These are phyloP conservation scores for Loripinus fragilis DNA, from an alignment of 2,888 invertebrate species.

Conservation along the genomic window DNA sequence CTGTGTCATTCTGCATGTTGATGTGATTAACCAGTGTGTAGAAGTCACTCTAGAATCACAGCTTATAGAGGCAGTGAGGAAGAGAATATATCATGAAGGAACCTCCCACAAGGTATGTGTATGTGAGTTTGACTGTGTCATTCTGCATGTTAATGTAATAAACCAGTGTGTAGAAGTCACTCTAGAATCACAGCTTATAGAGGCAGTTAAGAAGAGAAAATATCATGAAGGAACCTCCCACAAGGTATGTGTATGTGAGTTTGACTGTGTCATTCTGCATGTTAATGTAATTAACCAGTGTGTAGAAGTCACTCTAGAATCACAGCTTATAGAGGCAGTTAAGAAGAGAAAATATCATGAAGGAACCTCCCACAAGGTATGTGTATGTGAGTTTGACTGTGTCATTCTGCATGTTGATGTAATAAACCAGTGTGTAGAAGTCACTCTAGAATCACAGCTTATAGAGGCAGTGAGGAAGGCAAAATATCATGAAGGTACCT, in stretches of 20 bases:
- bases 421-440: slow-evolving; percentile 63
- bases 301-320: slow-evolving; percentile 66
- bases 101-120: no score
- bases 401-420: slow-evolving; percentile 71
- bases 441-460: slow-evolving; percentile 60
- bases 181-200: slow-evolving; percentile 57
- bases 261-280: slow-evolving; percentile 68
- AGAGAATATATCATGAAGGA: no score
- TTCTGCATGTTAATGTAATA: slow-evolving; percentile 69
- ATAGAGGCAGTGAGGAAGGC: slow-evolving; percentile 58
- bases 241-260: neutral
- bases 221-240: no score
- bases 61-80: slow-evolving; percentile 59
- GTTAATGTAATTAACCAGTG: slow-evolving; percentile 65
- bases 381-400: slow-evolving; percentile 47
- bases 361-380: no score
- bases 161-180: slow-evolving; percentile 69
- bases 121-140: slow-evolving; percentile 55
- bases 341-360: slow-evolving; percentile 43
- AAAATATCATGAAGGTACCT: slow-evolving; percentile 31
- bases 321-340: slow-evolving; percentile 60
- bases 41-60: slow-evolving; percentile 64
- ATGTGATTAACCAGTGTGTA: slow-evolving; percentile 62
- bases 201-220: slow-evolving; percentile 51
- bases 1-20: slow-evolving; percentile 70